Evolutionary conservation across 1,140 invertebrate species (phyloP).

Genomic region (Meloidogyne floridensis): DNA sequence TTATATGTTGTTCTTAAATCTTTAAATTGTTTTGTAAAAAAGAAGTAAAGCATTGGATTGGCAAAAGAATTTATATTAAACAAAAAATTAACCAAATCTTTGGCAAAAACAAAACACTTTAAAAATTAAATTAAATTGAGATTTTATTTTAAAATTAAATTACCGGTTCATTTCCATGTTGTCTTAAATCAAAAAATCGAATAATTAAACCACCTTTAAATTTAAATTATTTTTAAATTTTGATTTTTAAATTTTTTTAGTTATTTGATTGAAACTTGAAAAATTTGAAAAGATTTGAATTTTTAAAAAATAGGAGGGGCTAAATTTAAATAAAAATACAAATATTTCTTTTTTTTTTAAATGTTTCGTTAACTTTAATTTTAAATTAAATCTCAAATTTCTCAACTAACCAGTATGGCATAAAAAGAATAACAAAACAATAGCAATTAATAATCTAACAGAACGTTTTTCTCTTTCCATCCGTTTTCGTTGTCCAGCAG

Average conservation of each 20-base stretch:
- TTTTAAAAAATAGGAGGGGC: too few species aligned
- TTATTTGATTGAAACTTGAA: too few species aligned
- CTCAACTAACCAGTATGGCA: constrained; percentile 63
- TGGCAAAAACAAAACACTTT: constrained; percentile 55
- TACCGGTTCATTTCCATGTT: constrained; percentile 47
- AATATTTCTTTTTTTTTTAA: too few species aligned
- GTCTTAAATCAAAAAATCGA: constrained; percentile 53
- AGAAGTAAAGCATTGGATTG: constrained; percentile 64
- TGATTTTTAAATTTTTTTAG: too few species aligned
- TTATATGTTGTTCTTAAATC: constrained; percentile 43
- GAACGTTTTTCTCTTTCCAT: constrained; percentile 58
- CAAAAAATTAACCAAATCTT: constrained; percentile 61
- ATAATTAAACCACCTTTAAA: constrained; percentile 60
- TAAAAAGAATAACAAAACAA: constrained; percentile 59
- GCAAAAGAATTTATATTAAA: constrained; percentile 64
- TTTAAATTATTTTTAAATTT: constrained; percentile 9
- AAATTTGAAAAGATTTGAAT: too few species aligned
- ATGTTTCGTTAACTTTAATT: too few species aligned
- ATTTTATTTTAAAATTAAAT: not conserved
- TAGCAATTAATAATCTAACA: constrained; percentile 58
- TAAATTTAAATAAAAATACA: too few species aligned
- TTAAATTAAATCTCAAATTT: too few species aligned
- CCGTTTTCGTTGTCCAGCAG: constrained; percentile 53
- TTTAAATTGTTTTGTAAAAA: constrained; percentile 63
- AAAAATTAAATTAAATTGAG: not conserved